Percentiles rank a stretch among this genome's conserved stretches.
These are phyloP conservation scores for Oceanites oceanicus DNA, from an alignment of 2,113 vertebrate genomes.

Conservation along the genomic window DNA sequence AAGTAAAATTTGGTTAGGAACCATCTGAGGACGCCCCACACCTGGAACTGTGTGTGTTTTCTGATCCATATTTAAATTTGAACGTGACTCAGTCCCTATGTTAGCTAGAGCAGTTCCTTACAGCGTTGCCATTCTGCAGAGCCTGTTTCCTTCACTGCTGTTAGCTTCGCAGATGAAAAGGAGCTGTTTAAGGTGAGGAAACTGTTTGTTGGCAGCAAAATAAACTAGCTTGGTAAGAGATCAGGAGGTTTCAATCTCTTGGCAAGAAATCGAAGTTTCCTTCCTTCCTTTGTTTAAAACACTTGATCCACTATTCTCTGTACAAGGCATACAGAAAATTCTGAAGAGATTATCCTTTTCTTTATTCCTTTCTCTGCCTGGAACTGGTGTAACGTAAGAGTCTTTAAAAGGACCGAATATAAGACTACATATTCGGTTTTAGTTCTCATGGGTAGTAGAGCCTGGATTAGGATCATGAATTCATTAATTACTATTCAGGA, in stretches of 20 bases:
- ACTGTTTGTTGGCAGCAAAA: conserved; percentile 17
- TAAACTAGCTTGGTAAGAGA: not conserved
- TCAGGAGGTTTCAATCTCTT: conserved; percentile 7
- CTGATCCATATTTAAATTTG: not conserved
- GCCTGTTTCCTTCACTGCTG: not conserved
- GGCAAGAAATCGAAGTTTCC: conserved; percentile 41
- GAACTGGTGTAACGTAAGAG: not conserved
- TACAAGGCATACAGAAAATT: not conserved
- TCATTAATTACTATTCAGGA: not conserved
- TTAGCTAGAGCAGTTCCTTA: not conserved
- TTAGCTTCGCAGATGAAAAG: not conserved
- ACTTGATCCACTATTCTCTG: not conserved
- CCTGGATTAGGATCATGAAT: not conserved
- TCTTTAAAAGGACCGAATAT: not conserved
- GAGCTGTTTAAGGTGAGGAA: conserved; percentile 7
- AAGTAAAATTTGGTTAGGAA: not conserved
- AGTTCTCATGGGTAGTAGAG: not conserved
- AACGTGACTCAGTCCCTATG: not conserved
- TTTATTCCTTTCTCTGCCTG: not conserved
- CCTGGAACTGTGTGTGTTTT: not conserved
- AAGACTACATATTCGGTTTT: not conserved
- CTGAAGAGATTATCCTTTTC: not conserved
- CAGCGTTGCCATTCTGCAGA: not conserved
- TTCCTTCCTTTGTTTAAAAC: conserved; percentile 52
- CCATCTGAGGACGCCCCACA: not conserved